Percentiles rank a stretch among this genome's conserved stretches.
These are phyloP conservation scores for Neomorphus geoffroyi DNA, from an alignment of 2,797 vertebrate species.

Conservation along the genomic window DNA sequence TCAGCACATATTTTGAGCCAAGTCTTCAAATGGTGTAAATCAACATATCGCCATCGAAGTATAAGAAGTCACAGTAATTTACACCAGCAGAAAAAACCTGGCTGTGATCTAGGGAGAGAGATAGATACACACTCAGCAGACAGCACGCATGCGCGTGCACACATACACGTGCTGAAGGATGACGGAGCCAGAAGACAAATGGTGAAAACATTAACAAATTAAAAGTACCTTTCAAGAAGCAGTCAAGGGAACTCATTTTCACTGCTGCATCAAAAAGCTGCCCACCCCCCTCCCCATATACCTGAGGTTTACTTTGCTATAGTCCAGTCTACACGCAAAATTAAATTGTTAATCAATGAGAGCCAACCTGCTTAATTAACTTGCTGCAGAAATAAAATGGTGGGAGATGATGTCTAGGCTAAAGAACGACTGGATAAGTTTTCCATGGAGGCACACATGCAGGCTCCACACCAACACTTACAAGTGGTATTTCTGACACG, in stretches of 20 bases:
- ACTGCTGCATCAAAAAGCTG: not conserved
- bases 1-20: conserved; percentile 61
- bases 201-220: conserved; percentile 44
- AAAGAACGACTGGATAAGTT: not conserved
- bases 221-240: conserved; percentile 32
- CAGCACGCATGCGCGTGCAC: not conserved
- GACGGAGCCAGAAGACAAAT: conserved; percentile 6
- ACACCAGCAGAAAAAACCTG: conserved; percentile 54
- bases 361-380: conserved; percentile 70
- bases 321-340: conserved; percentile 54
- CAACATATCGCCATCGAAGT: conserved; percentile 50
- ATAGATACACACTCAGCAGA: conserved; percentile 2
- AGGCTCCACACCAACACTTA: not conserved
- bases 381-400: conserved; percentile 48
- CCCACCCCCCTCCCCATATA: not conserved
- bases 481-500: conserved; percentile 21
- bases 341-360: conserved; percentile 69
- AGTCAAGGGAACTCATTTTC: not conserved
- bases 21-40: conserved; percentile 40
- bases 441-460: not conserved
- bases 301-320: not conserved
- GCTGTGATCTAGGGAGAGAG: conserved; percentile 43
- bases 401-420: not conserved
- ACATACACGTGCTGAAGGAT: not conserved
- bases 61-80: conserved; percentile 66